phyloP scores from a whole-genome alignment of 2,797 vertebrate species.

The Ceyx erithaca region DNA sequence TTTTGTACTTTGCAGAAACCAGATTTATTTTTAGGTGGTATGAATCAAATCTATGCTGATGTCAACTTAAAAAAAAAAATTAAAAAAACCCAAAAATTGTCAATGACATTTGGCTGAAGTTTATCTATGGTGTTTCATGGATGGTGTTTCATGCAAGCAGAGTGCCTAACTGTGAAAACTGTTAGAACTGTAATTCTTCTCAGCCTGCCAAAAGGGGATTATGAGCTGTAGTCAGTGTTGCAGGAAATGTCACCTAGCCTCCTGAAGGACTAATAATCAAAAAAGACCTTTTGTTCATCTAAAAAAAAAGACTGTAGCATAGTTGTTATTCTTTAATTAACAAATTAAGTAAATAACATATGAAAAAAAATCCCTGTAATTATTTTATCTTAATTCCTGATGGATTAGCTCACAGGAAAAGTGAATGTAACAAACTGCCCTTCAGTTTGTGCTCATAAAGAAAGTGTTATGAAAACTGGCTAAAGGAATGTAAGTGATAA shows the following conservation, averaged over 20 bases:
- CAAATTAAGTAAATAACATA: not conserved
- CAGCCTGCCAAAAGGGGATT: slow-evolving; percentile 56
- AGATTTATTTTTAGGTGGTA: slow-evolving; percentile 68
- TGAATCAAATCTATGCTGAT: slow-evolving; percentile 59
- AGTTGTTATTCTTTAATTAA: not conserved
- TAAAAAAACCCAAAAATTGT: slow-evolving; percentile 16
- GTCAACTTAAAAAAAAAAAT: slow-evolving; percentile 33
- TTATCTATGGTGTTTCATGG: not conserved
- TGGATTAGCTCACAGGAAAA: not conserved
- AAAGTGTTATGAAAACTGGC: not conserved
- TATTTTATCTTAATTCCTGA: not conserved
- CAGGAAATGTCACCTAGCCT: slow-evolving; percentile 67
- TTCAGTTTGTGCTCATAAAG: not conserved
- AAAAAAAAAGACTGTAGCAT: not conserved
- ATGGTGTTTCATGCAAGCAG: slow-evolving; percentile 14
- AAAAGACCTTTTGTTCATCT: slow-evolving; percentile 14
- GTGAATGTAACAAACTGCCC: not conserved
- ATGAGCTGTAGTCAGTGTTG: slow-evolving; percentile 44
- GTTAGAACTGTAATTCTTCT: slow-evolving; percentile 54
- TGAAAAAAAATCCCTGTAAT: not conserved
- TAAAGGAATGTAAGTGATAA: not conserved
- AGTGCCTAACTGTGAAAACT: slow-evolving; percentile 42
- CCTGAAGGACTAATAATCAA: slow-evolving; percentile 55
- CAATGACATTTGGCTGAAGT: slow-evolving; percentile 45
- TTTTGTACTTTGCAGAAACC: slow-evolving; percentile 65